Evolutionary conservation across 1,140 invertebrate genomes (phyloP), one percentile per base, ranked within the genome.

Genomic region (Pseudobourletiella spinata): DNA sequence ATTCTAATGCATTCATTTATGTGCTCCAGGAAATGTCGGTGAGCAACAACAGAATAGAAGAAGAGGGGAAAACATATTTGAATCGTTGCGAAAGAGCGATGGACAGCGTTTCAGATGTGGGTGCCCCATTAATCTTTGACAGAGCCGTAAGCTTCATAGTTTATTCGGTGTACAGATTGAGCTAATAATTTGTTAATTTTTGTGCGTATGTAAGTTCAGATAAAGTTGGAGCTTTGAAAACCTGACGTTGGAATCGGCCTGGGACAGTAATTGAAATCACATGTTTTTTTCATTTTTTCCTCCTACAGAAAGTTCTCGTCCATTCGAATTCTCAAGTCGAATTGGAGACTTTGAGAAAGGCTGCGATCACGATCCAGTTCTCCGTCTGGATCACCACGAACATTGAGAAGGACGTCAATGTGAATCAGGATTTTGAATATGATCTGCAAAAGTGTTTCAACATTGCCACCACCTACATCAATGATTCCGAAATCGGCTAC

Each of bases 311-410:
- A 77, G 86, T 98, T 57, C 76, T 98, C 28, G 92, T 88, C 0
- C 91, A 97, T 76, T 95, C 93, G 22, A 81, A 86, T 72, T 97
- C 93, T 15, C 82, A 91, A 74, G 93, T 95, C 2, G 94, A 98
- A 0, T 76, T 95, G 24, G 83, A 91, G 77, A 86, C 92, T 11
- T 80, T 98, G 73, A 81, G 85, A 73, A 93, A 91, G 2, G 81
- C 83, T 46, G 88, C 90, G 11, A 88, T 95, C 74, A 84, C 85
- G 71, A 85, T 83, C 70, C 90, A 93, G 87, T 91, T 66, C 59
- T 55, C 57, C 4, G 62, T 58, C 55, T 56, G 50, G n/a, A n/a
- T n/a, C 18, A 29, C 59, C 16, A 55, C 44, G 15, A 60, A 39
- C 29, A 32, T 46, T 35, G 50, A 58, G 64, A 75, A 97, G 28